These are phyloP conservation scores for Scopus umbretta DNA, from an alignment of 2,113 vertebrate genomes.

Conservation along the genomic window DNA sequence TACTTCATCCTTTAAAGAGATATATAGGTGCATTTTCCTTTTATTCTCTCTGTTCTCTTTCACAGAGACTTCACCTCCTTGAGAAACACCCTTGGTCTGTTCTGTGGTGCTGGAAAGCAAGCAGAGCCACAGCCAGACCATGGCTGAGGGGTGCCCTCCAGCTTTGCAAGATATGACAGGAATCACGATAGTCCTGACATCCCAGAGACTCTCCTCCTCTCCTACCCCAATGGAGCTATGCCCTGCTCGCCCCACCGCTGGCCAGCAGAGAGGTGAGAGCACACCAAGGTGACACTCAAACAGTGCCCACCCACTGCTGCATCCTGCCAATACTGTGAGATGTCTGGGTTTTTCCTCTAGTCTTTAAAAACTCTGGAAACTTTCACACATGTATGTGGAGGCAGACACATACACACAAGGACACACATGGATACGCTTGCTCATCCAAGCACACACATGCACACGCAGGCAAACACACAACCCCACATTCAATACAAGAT, in stretches of 20 bases:
- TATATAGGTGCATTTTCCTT: neutral
- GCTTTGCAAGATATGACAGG: neutral
- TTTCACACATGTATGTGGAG: accelerated
- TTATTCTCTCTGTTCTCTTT: neutral
- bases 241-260: neutral
- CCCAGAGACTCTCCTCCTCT: neutral
- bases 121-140: neutral
- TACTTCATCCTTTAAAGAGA: neutral
- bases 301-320: neutral
- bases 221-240: neutral
- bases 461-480: neutral
- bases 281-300: neutral
- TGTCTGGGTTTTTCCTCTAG: neutral
- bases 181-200: too few relatives aligned
- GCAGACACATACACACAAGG: accelerated
- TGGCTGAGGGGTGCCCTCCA: neutral
- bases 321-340: neutral
- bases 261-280: neutral
- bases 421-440: accelerated
- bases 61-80: neutral
- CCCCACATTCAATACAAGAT: neutral
- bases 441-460: neutral
- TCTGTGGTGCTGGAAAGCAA: neutral
- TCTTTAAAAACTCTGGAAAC: neutral
- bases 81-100: neutral